Evolutionary conservation across 1,140 invertebrate species (phyloP), one percentile per base, ranked within the genome.

Genomic region (Tenebrio molitor): DNA sequence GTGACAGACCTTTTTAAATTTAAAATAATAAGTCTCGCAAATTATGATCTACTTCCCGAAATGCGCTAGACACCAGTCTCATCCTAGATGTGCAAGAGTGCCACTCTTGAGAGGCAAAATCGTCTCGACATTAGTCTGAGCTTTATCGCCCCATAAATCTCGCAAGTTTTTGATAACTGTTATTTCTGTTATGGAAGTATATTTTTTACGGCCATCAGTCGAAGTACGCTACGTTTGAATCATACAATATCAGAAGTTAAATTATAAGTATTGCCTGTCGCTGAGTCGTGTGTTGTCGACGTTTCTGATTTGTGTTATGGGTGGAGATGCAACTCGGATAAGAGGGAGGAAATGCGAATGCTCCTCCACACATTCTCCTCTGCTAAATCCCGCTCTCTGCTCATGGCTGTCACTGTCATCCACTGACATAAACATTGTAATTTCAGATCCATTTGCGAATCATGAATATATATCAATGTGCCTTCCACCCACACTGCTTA

Each of bases 221-320:
- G 50, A 58, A 29, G 23, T 58, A 58, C 50, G 50, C 50, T 58
- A 58, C 50, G 50, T 58, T 58, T 58, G 50, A 58, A 25, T 58
- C 63, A 58, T 58, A 69, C 53, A 50, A 69, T 58, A 39, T 69
- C 21, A 25, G 36, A 50, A 46, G 19, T 46, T 69, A 25, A 69
- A 69, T 69, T 69, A 69, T 62, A 41, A 42, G 34, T 65, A 65
- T 42, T 21, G 16, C 34, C 19, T 14, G 64, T 66, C 41, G 41
- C 15, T 34, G 69, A 46, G 36, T 64, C 58, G 50, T 71, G 69
- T 71, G 69, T 71, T 71, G 69, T 71, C 69, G 62, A 71, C 69
- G 44, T 71, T 71, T 42, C 53, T 71, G 69, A 71, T 71, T 71
- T 71, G 69, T 71, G 69, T 71, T 71, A 46, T 44, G 69, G 69